A percentile compares a stretch with the other conserved stretches of the same genome.
Evolutionary conservation across 1,140 invertebrate genomes (phyloP).

Genomic region (Drosophila santomea): DNA sequence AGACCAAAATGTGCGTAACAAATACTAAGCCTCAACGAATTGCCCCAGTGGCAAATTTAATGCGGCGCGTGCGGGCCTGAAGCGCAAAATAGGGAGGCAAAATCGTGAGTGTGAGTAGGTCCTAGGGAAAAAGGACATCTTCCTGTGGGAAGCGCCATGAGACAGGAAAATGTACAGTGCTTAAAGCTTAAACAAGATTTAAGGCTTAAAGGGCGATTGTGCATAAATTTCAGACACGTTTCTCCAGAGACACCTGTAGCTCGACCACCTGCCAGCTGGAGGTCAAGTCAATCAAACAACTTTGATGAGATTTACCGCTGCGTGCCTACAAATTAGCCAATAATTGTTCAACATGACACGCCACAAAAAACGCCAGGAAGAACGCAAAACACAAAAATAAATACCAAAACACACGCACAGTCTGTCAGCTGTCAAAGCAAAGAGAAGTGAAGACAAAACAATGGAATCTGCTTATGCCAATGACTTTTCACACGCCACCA

Average conservation of each 20-base stretch:
- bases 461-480: constrained; percentile 46
- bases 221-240: constrained; percentile 41
- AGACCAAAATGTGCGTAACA: constrained; percentile 72
- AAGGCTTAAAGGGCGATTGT: constrained; percentile 9
- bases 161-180: constrained; percentile 15
- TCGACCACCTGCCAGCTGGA: constrained; percentile 25
- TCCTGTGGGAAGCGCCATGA: constrained; percentile 5
- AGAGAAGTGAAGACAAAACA: constrained; percentile 21
- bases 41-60: constrained; percentile 67
- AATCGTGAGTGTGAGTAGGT: not conserved
- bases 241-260: constrained; percentile 51
- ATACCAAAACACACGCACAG: constrained; percentile 24
- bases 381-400: constrained; percentile 1
- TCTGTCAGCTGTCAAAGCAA: constrained; percentile 51
- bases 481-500: constrained; percentile 57
- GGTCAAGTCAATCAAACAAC: constrained; percentile 73
- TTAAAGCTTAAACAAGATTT: constrained; percentile 18
- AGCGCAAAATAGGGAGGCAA: not conserved
- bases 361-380: constrained; percentile 26
- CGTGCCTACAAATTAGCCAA: constrained; percentile 79
- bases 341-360: constrained; percentile 71
- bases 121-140: not conserved
- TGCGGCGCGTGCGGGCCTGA: constrained; percentile 59
- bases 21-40: constrained; percentile 64
- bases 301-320: constrained; percentile 69